These are phyloP conservation scores for Aphidius ervi DNA, from an alignment of 1,140 invertebrate species.

Conservation along the genomic window DNA sequence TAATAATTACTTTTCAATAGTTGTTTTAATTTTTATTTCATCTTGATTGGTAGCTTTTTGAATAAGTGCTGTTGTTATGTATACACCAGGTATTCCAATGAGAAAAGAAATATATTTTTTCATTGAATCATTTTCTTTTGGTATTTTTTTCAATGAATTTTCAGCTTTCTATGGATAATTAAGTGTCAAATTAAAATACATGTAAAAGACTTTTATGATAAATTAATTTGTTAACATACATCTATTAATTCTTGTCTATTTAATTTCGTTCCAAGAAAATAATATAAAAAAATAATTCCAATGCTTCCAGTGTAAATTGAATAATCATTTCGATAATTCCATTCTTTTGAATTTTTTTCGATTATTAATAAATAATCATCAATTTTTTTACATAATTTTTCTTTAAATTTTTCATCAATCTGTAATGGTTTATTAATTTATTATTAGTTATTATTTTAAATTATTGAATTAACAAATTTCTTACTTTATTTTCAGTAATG, in stretches of 20 bases:
- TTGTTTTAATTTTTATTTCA: conserved; percentile 44
- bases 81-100: conserved; percentile 51
- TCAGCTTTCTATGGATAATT: neutral
- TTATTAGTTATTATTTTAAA: neutral
- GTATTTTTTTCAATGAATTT: conserved; percentile 18
- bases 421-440: neutral
- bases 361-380: conserved; percentile 32
- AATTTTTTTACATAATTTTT: conserved; percentile 23
- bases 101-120: conserved; percentile 27
- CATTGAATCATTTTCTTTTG: neutral
- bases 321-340: conserved; percentile 40
- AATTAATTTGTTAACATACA: conserved; percentile 23
- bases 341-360: conserved; percentile 33
- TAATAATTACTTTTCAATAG: conserved; percentile 52
- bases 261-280: conserved; percentile 47
- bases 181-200: neutral
- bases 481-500: conserved; percentile 24
- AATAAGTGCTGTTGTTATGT: conserved; percentile 50
- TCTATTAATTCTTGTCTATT: conserved; percentile 30
- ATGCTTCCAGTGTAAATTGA: conserved; percentile 55
- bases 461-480: neutral
- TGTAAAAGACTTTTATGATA: neutral
- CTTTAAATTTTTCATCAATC: conserved; percentile 30
- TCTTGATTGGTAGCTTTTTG: conserved; percentile 52
- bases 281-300: conserved; percentile 56